Evolutionary conservation across 2,888 invertebrate genomes (phyloP).

Genomic region (Ectropis crepuscularia): DNA sequence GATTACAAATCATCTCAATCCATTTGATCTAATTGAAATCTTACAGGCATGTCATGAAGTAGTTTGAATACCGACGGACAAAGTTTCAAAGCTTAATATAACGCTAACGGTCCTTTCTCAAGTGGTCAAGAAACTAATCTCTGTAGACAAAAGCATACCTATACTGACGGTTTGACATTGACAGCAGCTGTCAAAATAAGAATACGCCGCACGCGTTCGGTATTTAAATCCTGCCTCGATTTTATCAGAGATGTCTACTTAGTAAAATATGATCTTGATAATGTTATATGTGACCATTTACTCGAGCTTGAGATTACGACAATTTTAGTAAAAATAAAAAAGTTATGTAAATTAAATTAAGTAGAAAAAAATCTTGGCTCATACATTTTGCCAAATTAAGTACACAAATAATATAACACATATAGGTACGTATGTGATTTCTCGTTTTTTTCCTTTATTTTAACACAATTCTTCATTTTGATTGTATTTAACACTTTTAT

Average conservation of each 20-base stretch:
- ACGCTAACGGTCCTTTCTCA: constrained; percentile 16
- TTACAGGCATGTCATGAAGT: constrained; percentile 17
- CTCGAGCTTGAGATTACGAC: constrained; percentile 6
- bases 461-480: background rate
- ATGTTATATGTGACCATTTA: constrained; percentile 13
- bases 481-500: background rate
- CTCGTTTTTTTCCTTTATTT: background rate
- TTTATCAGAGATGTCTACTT: constrained; percentile 35
- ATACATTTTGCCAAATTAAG: too few species aligned
- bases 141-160: constrained; percentile 38
- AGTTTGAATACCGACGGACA: constrained; percentile 22
- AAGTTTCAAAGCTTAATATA: constrained; percentile 8
- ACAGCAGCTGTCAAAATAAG: constrained; percentile 45
- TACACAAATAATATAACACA: too few species aligned
- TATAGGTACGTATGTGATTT: background rate
- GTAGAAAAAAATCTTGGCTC: too few species aligned
- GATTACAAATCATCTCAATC: background rate
- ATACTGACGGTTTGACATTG: constrained; percentile 43
- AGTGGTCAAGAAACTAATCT: constrained; percentile 33
- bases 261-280: constrained; percentile 36
- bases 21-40: background rate
- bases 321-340: background rate
- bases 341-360: too few species aligned
- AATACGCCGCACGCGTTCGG: constrained; percentile 42
- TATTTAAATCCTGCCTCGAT: constrained; percentile 41